A percentile compares a stretch with the other conserved stretches of the same genome.
Conservation (phyloP, 2,797 vertebrate species). For the Eptatretus atami region DNA sequence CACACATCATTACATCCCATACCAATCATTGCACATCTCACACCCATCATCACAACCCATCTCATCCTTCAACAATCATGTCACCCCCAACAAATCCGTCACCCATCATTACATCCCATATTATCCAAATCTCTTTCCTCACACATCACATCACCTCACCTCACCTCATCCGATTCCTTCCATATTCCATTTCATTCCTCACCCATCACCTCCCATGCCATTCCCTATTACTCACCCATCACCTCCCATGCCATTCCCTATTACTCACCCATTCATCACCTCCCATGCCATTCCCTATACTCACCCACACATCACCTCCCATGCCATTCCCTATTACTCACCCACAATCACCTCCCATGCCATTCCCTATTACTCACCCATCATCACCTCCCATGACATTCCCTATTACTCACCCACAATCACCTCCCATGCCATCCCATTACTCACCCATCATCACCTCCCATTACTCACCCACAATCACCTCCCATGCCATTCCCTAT, state of each 20-base stretch:
- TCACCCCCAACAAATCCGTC: too few species aligned
- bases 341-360: too few species aligned
- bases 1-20: too few species aligned
- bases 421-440: background rate
- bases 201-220: too few species aligned
- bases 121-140: too few species aligned
- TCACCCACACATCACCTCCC: background rate
- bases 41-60: too few species aligned
- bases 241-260: background rate
- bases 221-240: background rate
- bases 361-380: too few species aligned
- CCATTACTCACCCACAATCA: background rate
- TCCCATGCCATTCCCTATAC: too few species aligned
- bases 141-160: background rate
- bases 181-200: background rate
- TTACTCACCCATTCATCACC: too few species aligned
- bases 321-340: background rate
- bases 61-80: too few species aligned
- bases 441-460: background rate
- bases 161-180: background rate
- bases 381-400: background rate
- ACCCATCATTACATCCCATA: too few species aligned
- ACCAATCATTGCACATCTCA: too few species aligned
- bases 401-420: background rate
- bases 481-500: background rate